Conservation (phyloP, 2,888 invertebrate species). For the Steinernema carpocapsae region DNA sequence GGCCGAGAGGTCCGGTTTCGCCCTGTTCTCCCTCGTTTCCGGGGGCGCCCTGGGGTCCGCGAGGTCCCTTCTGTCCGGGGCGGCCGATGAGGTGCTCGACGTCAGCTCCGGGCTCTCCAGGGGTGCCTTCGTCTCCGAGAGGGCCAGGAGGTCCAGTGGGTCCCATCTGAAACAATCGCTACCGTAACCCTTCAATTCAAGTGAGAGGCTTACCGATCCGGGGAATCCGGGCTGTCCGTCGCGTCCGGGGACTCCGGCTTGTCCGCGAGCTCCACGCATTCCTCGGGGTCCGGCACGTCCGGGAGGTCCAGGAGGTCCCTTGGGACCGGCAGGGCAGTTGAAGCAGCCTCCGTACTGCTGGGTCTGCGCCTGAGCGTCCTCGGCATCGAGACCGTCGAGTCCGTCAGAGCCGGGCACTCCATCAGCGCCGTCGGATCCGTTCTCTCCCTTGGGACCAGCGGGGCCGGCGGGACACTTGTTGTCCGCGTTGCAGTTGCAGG, state of each 20-base stretch:
- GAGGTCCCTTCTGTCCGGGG: slow-evolving; percentile 58
- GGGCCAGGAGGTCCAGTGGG: slow-evolving; percentile 57
- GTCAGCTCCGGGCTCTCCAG: slow-evolving; percentile 60
- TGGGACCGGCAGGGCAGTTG: slow-evolving; percentile 51
- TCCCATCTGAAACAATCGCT: slow-evolving; percentile 42
- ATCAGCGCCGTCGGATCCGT: slow-evolving; percentile 55
- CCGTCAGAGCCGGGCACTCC: slow-evolving; percentile 50
- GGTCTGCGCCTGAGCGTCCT: slow-evolving; percentile 55
- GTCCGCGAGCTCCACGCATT: slow-evolving; percentile 63
- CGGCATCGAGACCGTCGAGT: slow-evolving; percentile 53
- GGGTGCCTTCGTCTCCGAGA: slow-evolving; percentile 56
- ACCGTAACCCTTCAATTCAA: background rate
- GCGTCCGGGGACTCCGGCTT: slow-evolving; percentile 60
- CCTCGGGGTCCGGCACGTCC: slow-evolving; percentile 47
- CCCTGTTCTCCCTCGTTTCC: slow-evolving; percentile 52
- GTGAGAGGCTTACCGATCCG: slow-evolving; percentile 41
- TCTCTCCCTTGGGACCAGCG: slow-evolving; percentile 50
- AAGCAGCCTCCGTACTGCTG: slow-evolving; percentile 61
- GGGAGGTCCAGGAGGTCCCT: slow-evolving; percentile 49
- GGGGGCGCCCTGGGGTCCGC: slow-evolving; percentile 58
- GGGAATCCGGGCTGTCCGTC: slow-evolving; percentile 62
- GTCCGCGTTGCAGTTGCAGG: slow-evolving; percentile 36
- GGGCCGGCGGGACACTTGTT: slow-evolving; percentile 49
- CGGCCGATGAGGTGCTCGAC: slow-evolving; percentile 60
- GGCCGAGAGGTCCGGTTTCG: slow-evolving; percentile 45